Percentiles rank a stretch among this genome's conserved stretches.
These are phyloP conservation scores for Ormyrus thymus DNA, from an alignment of 2,888 invertebrate species.

Conservation along the genomic window DNA sequence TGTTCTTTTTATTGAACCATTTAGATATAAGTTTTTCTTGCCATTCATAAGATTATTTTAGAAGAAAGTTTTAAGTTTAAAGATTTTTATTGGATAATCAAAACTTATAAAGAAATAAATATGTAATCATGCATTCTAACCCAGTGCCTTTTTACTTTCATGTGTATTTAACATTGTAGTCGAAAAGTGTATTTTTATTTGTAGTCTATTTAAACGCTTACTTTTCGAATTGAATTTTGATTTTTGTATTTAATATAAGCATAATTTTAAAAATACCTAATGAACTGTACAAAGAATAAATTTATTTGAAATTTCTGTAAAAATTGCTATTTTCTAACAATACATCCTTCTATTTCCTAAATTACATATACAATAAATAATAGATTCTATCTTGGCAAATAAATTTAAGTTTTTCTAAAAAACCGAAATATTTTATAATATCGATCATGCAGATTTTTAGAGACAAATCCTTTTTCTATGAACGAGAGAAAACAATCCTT, in stretches of 20 bases:
- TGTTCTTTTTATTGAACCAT: conserved; percentile 53
- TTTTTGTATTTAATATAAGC: conserved; percentile 13
- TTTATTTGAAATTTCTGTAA: conserved; percentile 28
- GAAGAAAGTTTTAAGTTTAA: conserved; percentile 11
- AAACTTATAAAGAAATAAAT: conserved; percentile 16
- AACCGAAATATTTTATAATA: too few relatives aligned
- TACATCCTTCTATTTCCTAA: too few relatives aligned
- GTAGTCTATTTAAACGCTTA: conserved; percentile 43
- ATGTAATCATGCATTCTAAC: conserved; percentile 35
- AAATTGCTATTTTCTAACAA: background rate
- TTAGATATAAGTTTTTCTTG: conserved; percentile 58
- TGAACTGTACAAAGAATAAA: conserved; percentile 41
- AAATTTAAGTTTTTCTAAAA: too few relatives aligned
- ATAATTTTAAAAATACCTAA: conserved; percentile 9
- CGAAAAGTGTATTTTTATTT: conserved; percentile 35
- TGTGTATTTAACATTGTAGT: conserved; percentile 14
- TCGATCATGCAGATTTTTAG: too few relatives aligned
- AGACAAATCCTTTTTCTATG: background rate
- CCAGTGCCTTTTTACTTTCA: conserved; percentile 42
- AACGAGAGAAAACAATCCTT: background rate
- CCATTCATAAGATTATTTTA: conserved; percentile 41
- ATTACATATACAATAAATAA: too few relatives aligned
- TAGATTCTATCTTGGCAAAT: too few relatives aligned
- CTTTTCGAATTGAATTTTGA: conserved; percentile 25
- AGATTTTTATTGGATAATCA: conserved; percentile 30